Evolutionary conservation across 92 coral and sea anemone genomes (phyloP).

Genomic region (Isaurus tuberculatus): DNA sequence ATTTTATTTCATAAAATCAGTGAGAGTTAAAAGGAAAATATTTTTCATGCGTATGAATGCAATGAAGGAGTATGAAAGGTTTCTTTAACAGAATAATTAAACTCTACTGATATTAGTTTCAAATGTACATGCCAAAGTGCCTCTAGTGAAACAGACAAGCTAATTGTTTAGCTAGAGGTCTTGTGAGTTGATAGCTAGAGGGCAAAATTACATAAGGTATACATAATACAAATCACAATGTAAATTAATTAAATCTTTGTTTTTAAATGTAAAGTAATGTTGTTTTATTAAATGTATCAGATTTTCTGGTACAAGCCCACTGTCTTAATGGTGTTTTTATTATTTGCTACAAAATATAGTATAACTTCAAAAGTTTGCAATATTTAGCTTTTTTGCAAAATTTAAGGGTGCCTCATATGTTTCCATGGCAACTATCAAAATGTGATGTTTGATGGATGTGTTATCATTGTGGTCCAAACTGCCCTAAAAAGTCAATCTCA

Average conservation of each 20-base stretch:
- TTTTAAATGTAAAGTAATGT: conserved; percentile 5
- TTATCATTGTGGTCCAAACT: not conserved
- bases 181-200: conserved; percentile 42
- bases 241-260: not conserved
- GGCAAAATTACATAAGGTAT: not conserved
- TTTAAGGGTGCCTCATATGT: conserved; percentile 22
- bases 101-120: not conserved
- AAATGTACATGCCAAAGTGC: not conserved
- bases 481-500: not conserved
- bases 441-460: not conserved
- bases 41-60: no score
- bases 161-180: conserved; percentile 41
- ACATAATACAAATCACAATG: not conserved
- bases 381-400: no score
- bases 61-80: no score
- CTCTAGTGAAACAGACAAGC: conserved; percentile 37
- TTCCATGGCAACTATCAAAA: conserved; percentile 11
- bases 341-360: not conserved
- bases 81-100: not conserved
- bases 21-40: no score
- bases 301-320: conserved; percentile 28
- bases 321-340: conserved; percentile 14
- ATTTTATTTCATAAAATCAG: no score
- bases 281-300: conserved; percentile 13
- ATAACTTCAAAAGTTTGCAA: no score